Base-by-base conservation (phyloP, 2,797 vertebrate species). In the Lacerta bilineata region DNA sequence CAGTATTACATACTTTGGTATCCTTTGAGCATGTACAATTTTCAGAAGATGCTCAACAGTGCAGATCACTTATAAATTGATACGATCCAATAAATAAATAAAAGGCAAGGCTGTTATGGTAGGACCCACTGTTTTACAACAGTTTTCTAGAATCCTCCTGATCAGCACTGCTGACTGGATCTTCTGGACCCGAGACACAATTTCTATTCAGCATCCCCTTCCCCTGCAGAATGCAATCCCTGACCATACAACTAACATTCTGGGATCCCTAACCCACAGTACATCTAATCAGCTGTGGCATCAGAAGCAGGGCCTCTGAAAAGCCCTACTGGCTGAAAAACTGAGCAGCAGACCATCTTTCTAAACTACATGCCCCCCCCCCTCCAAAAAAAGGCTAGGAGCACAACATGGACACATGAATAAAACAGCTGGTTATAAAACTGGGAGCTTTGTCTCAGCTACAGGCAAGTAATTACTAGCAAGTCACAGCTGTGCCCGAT, bases 401-500 rank as follows among this genome's bases (percentile, higher is more conserved):
- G 87, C 87, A 90, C 86, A 80, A 92, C 88, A 88, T 80, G 66
- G 88, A 80, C 84, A 87, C 83, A 81, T 90, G 92, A 80, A 83
- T 78, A 85, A 92, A 92, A 69, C 90, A 94, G 91, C 93, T 94
- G 93, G 89, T 90, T 93, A 93, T 89, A 89, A 90, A 94, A 88
- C 76, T 25, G 83, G 88, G 74, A 93, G 83, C 88, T 93, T 94
- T 41, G 0, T 92, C 93, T 86, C 88, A 93, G 87, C 90, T 91
- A 94, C 88, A 89, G 90, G 90, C 90, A 91, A 90, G 90, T 92
- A 94, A 95, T 95, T 95, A 94, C 91, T 94, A 91, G 88, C 82
- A 93, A 95, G 88, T 92, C 92, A 90, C 95, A 95, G 95, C 92
- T 95, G 95, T 88, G 88, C 85, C 92, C 91, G 90, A 95, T 87